Conservation (phyloP, 2,797 vertebrate species). For the Triplophysa yarkandensis region DNA sequence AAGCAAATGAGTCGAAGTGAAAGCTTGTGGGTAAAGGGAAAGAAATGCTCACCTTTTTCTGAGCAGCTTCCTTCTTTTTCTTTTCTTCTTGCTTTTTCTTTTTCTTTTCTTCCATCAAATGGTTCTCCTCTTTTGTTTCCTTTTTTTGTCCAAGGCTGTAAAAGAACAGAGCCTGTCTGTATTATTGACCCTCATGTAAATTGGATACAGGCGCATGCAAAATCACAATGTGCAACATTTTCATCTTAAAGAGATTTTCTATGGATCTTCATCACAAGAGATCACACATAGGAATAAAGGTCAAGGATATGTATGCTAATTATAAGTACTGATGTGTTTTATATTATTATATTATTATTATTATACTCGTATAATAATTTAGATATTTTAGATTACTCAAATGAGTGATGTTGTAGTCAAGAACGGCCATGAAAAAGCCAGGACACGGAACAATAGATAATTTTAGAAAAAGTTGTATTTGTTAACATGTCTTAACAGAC, state of each 20-base stretch:
- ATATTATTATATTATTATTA: too few relatives aligned
- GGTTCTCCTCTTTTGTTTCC: conserved; percentile 89
- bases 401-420: too few relatives aligned
- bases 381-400: too few relatives aligned
- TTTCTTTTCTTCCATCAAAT: conserved; percentile 99
- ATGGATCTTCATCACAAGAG: too few relatives aligned
- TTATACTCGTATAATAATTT: too few relatives aligned
- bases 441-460: too few relatives aligned
- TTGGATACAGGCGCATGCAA: not conserved
- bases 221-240: not conserved
- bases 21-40: conserved; percentile 1
- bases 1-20: not conserved
- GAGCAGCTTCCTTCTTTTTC: conserved; percentile 98
- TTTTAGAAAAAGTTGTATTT: too few relatives aligned
- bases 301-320: too few relatives aligned
- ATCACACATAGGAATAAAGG: too few relatives aligned
- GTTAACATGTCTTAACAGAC: too few relatives aligned
- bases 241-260: not conserved
- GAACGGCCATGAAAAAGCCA: too few relatives aligned
- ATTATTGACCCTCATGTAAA: not conserved
- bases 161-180: conserved; percentile 29
- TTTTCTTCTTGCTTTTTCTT: conserved; percentile 99
- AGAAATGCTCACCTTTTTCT: conserved; percentile 86
- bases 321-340: too few relatives aligned
- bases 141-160: conserved; percentile 81